Conservation (phyloP, 2,797 vertebrate species). For the Iguana delicatissima region DNA sequence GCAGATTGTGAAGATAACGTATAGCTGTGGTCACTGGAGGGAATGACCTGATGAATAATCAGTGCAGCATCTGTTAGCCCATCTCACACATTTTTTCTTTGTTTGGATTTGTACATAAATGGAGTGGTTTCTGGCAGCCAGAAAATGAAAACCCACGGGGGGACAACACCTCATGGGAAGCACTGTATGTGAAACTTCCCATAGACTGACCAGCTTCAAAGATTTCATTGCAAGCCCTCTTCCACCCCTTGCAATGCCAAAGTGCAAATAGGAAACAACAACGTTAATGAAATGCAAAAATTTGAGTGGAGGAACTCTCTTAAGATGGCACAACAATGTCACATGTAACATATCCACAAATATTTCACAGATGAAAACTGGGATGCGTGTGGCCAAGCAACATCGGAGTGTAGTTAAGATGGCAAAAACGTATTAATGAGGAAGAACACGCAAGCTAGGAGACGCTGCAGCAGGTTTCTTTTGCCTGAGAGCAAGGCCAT, state of each 20-base stretch:
- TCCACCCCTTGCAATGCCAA: background rate
- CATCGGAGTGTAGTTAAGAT: no score
- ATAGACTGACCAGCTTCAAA: background rate
- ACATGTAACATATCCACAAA: background rate
- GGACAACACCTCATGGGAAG: constrained; percentile 4
- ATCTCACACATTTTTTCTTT: background rate
- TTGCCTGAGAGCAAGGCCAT: no score
- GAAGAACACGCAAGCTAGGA: no score
- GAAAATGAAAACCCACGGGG: background rate
- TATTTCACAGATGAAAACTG: no score
- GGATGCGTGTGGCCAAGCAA: no score
- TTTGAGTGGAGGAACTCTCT: no score
- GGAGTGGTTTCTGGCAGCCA: background rate
- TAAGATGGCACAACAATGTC: no score
- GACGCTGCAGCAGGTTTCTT: no score
- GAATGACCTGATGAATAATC: background rate
- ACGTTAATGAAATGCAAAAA: no score
- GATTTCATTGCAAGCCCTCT: background rate
- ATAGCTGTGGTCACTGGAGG: background rate
- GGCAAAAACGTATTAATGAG: no score
- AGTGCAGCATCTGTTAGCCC: background rate
- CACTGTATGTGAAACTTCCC: background rate
- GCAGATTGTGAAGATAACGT: background rate
- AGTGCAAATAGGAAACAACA: no score
- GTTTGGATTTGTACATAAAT: no score